Evolutionary conservation across 2,113 vertebrate genomes (phyloP).

Genomic region (Dicrurus megarhynchus): DNA sequence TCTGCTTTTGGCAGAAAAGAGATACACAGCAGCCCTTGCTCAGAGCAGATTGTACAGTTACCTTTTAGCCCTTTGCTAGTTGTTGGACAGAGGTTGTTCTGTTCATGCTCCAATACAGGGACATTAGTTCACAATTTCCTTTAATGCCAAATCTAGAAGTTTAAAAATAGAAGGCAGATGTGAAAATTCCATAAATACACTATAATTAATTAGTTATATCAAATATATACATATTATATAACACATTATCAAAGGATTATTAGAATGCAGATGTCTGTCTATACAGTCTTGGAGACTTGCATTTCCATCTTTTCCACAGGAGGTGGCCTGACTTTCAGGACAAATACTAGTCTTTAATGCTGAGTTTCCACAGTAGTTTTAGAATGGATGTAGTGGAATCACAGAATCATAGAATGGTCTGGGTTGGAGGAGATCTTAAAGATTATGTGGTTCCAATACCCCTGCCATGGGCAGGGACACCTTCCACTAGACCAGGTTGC

Average conservation of each 20-base stretch:
- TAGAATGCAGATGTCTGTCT: not conserved
- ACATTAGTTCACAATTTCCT: not conserved
- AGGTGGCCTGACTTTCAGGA: not conserved
- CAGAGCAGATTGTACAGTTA: constrained; percentile 34
- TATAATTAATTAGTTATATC: not conserved
- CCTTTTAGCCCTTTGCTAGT: constrained; percentile 20
- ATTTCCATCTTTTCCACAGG: not conserved
- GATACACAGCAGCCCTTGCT: constrained; percentile 5
- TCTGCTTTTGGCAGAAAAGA: constrained; percentile 42
- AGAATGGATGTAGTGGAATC: not conserved
- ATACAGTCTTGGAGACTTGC: not conserved
- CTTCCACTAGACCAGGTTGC: not conserved
- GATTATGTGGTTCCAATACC: not conserved
- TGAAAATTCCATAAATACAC: not conserved
- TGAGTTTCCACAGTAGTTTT: not conserved
- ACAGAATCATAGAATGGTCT: not conserved
- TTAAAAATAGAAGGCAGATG: not conserved
- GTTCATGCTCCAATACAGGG: not conserved
- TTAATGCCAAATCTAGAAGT: not conserved
- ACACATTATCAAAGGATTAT: not conserved
- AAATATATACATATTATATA: not conserved
- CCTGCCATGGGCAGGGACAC: not conserved
- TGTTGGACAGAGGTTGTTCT: constrained; percentile 13
- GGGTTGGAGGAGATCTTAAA: not conserved
- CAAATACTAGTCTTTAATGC: not conserved